phyloP scores from a whole-genome alignment of 92 coral and sea anemone genomes.

The Diadumene lineata region DNA sequence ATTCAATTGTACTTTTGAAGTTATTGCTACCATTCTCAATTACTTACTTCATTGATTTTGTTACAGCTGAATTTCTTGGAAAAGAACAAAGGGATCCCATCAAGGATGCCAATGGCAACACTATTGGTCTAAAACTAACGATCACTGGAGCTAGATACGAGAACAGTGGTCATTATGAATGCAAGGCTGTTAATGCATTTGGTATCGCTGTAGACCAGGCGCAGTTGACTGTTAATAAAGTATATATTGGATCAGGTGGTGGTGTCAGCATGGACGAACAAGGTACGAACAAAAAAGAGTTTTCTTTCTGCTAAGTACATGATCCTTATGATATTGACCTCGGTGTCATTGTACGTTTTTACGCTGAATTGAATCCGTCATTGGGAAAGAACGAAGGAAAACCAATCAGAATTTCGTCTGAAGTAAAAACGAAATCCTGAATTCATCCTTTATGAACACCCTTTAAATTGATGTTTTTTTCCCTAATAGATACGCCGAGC shows the following conservation, averaged over 20 bases:
- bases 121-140: conserved; percentile 54
- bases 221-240: conserved; percentile 51
- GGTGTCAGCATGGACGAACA: conserved; percentile 35
- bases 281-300: no score
- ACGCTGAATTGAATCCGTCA: no score
- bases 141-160: conserved; percentile 49
- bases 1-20: neutral
- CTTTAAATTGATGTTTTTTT: no score
- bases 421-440: no score
- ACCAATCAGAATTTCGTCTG: no score
- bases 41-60: neutral
- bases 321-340: no score
- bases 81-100: conserved; percentile 43
- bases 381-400: no score
- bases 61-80: conserved; percentile 66
- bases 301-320: no score
- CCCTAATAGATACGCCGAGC: no score
- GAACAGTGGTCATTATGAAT: conserved; percentile 75
- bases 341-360: no score
- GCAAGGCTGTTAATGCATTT: conserved; percentile 53
- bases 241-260: conserved; percentile 45
- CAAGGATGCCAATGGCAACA: conserved; percentile 39
- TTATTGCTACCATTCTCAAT: neutral
- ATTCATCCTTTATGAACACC: no score
- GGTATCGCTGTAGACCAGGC: conserved; percentile 50